phyloP scores from a whole-genome alignment of 1,140 invertebrate species.

The Aleiodes sp. region DNA sequence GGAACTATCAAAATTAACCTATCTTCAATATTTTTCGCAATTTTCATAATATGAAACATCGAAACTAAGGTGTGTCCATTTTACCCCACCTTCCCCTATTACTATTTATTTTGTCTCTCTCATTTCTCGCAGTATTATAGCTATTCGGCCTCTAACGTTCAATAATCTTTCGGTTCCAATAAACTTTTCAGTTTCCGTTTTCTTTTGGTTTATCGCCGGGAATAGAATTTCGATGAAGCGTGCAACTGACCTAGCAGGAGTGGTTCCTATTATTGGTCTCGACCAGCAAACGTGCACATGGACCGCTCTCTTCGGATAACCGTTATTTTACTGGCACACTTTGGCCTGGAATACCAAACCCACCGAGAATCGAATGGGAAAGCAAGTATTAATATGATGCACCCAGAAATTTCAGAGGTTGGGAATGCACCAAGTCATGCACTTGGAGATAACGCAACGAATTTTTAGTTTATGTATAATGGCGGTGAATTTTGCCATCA shows the following conservation, averaged over 20 bases:
- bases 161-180: no score
- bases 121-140: no score
- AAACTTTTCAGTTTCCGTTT: no score
- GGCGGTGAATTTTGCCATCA: neutral
- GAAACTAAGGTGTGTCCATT: no score
- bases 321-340: constrained; percentile 56
- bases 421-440: neutral
- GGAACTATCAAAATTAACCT: no score
- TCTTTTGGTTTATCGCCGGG: no score
- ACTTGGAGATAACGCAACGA: neutral
- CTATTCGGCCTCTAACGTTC: no score
- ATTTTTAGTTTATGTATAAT: neutral
- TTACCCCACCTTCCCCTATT: no score
- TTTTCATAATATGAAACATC: no score
- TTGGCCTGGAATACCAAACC: constrained; percentile 47
- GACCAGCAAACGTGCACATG: constrained; percentile 37
- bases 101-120: no score
- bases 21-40: no score
- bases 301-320: constrained; percentile 46
- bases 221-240: constrained; percentile 5
- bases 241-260: constrained; percentile 12
- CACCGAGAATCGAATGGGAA: constrained; percentile 13
- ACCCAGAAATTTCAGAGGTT: neutral
- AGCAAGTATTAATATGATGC: constrained; percentile 1
- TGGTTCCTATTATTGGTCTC: neutral